Evolutionary conservation across 1,140 invertebrate genomes (phyloP).

Genomic region (Drosophila subpulchrella): DNA sequence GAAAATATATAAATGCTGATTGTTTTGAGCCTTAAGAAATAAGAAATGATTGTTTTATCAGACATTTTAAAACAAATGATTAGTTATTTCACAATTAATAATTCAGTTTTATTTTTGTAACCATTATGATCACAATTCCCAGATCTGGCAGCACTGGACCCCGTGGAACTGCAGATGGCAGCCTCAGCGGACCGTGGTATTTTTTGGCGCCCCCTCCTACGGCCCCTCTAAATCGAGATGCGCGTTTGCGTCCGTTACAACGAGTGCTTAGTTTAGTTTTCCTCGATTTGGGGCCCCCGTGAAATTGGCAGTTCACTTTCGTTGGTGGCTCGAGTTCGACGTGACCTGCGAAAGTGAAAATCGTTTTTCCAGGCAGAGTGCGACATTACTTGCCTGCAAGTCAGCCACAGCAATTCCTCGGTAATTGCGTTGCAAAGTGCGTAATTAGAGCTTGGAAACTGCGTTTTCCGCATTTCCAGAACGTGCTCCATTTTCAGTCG

Average conservation of each 20-base stretch:
- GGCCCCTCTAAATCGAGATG: conserved; percentile 25
- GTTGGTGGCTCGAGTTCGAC: conserved; percentile 67
- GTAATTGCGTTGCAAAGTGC: conserved; percentile 62
- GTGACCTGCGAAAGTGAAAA: conserved; percentile 55
- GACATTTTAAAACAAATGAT: too few species aligned
- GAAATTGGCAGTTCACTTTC: conserved; percentile 49
- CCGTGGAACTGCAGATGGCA: background rate
- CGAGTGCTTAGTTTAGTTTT: conserved; percentile 38
- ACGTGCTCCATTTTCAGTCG: conserved; percentile 28
- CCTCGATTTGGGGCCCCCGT: conserved; percentile 47
- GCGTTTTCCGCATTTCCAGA: conserved; percentile 26
- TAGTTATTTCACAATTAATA: background rate
- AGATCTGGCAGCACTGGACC: conserved; percentile 1
- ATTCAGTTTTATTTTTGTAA: background rate
- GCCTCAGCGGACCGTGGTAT: background rate
- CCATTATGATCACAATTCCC: too few species aligned
- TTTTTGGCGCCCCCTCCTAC: conserved; percentile 9
- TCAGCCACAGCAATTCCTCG: conserved; percentile 51
- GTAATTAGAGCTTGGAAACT: conserved; percentile 43
- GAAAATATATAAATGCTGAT: too few species aligned
- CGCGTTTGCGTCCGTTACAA: conserved; percentile 32
- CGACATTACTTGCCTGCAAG: conserved; percentile 53
- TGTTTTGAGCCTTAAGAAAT: too few species aligned
- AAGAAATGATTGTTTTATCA: too few species aligned
- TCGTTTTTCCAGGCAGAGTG: conserved; percentile 56